Evolutionary conservation across 2,888 invertebrate species (phyloP).

Genomic region (Helobdella robusta): DNA sequence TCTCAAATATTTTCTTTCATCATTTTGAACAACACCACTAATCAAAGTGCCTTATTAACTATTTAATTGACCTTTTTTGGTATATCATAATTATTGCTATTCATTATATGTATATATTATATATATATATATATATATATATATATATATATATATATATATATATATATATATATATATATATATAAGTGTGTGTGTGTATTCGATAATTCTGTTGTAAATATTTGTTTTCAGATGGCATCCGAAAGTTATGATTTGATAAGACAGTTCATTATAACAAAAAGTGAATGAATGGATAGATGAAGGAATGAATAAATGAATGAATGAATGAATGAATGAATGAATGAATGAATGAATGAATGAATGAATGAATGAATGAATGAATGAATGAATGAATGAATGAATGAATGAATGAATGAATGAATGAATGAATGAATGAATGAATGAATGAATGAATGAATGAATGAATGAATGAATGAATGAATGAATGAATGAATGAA

Average conservation of each 20-base stretch:
- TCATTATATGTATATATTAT: neutral
- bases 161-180: slow-evolving; percentile 22
- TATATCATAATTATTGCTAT: too few species aligned
- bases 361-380: neutral
- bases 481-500: neutral
- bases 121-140: slow-evolving; percentile 11
- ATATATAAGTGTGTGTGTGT: slow-evolving; percentile 15
- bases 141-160: slow-evolving; percentile 15
- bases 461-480: neutral
- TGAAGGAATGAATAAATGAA: neutral
- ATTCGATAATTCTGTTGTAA: too few species aligned
- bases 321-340: neutral
- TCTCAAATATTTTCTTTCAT: too few species aligned
- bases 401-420: neutral
- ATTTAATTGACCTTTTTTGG: neutral
- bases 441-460: neutral
- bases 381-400: neutral
- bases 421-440: neutral
- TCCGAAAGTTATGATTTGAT: too few species aligned
- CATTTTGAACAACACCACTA: too few species aligned
- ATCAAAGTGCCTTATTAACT: neutral
- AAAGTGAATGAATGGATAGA: neutral
- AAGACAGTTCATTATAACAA: too few species aligned
- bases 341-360: neutral
- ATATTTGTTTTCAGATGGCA: too few species aligned